phyloP scores from a whole-genome alignment of 2,888 invertebrate genomes.

The Podotricha telesiphe region DNA sequence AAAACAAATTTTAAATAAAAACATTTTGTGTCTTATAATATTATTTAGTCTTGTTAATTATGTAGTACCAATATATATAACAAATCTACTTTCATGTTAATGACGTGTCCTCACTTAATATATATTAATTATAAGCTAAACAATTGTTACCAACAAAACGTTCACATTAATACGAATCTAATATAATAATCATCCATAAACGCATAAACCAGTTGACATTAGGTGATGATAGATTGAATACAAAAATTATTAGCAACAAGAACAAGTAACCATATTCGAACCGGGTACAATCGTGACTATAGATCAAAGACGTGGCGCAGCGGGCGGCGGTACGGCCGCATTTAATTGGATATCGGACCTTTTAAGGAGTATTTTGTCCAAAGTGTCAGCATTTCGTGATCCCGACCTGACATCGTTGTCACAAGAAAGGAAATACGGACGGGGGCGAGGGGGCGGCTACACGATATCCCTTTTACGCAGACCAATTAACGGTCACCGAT shows the following conservation, averaged over 20 bases:
- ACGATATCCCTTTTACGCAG: slow-evolving; percentile 83
- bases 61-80: background rate
- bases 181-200: background rate
- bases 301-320: slow-evolving; percentile 57
- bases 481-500: slow-evolving; percentile 80
- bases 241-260: slow-evolving; percentile 19
- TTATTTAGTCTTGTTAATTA: background rate
- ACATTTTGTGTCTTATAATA: background rate
- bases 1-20: background rate
- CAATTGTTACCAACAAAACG: background rate
- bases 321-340: slow-evolving; percentile 54
- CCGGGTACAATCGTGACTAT: slow-evolving; percentile 53
- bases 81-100: too few species aligned
- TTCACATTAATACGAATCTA: background rate
- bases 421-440: slow-evolving; percentile 69
- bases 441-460: slow-evolving; percentile 64
- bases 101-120: too few species aligned
- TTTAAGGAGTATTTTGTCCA: slow-evolving; percentile 59
- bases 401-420: slow-evolving; percentile 60
- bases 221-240: slow-evolving; percentile 3
- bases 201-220: background rate
- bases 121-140: background rate
- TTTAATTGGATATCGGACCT: slow-evolving; percentile 62
- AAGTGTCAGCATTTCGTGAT: slow-evolving; percentile 61
- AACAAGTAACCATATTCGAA: slow-evolving; percentile 42